Conservation (phyloP, 30 jellyfish, hydroid and myxozoan species). For the Aurelia aurita region DNA sequence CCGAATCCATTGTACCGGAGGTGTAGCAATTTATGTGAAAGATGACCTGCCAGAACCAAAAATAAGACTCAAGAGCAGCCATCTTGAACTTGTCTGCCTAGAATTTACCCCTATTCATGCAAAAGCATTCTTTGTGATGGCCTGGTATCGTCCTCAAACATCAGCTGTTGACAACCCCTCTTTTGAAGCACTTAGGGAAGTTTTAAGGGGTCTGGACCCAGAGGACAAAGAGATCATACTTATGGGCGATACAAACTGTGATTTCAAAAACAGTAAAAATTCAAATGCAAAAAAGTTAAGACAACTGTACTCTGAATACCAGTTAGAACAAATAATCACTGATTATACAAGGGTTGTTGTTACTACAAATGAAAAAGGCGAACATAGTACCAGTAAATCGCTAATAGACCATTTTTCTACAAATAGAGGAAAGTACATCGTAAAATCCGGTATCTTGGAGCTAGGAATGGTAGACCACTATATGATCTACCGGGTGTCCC, state of each 20-base stretch:
- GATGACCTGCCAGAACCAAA: constrained; percentile 14
- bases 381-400: neutral
- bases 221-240: constrained; percentile 8
- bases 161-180: constrained; percentile 5
- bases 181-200: constrained; percentile 2
- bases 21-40: constrained; percentile 9
- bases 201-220: neutral
- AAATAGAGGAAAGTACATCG: neutral
- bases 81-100: constrained; percentile 13
- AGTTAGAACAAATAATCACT: neutral
- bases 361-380: neutral
- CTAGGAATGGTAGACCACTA: no score
- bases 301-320: neutral
- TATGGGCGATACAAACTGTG: neutral
- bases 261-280: neutral
- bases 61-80: neutral
- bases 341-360: neutral
- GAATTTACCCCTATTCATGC: constrained; percentile 9
- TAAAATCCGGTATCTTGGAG: neutral
- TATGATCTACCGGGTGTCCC: no score
- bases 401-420: constrained; percentile 11
- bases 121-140: neutral
- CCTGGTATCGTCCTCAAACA: constrained; percentile 4
- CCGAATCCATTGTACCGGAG: no score
- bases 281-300: neutral